A percentile compares a stretch with the other conserved stretches of the same genome.
Evolutionary conservation across 2,797 vertebrate genomes (phyloP).

Genomic region (Acanthurus tractus): DNA sequence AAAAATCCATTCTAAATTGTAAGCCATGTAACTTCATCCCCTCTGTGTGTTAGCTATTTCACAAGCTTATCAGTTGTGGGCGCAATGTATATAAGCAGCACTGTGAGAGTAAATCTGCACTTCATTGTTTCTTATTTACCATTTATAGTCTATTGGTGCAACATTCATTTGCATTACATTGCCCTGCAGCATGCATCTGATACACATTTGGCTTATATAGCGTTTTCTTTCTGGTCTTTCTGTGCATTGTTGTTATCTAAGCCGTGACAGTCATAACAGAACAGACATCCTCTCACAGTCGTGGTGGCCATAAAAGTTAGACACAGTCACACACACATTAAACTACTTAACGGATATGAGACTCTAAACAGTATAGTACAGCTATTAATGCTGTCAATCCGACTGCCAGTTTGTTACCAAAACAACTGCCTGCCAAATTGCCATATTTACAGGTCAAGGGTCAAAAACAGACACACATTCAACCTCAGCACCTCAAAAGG

Average conservation of each 20-base stretch:
- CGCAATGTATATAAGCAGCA: background rate
- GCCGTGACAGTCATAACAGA: conserved; percentile 23
- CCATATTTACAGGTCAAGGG: conserved; percentile 11
- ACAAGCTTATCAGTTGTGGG: too few species aligned
- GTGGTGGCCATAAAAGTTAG: conserved; percentile 21
- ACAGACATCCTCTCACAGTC: conserved; percentile 25
- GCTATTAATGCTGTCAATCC: conserved; percentile 30
- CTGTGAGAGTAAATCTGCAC: conserved; percentile 1
- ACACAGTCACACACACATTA: conserved; percentile 50
- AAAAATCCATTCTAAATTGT: too few species aligned
- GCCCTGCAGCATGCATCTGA: conserved; percentile 7
- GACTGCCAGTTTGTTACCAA: background rate
- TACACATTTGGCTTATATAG: conserved; percentile 12
- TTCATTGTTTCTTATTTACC: conserved; percentile 25
- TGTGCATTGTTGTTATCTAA: conserved; percentile 16
- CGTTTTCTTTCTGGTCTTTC: conserved; percentile 28
- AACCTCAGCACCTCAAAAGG: background rate
- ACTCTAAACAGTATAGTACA: conserved; percentile 34
- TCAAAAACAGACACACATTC: conserved; percentile 11
- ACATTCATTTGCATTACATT: conserved; percentile 18
- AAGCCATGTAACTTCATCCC: too few species aligned
- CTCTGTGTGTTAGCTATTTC: too few species aligned
- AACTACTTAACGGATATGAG: conserved; percentile 33
- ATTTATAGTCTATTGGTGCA: conserved; percentile 25
- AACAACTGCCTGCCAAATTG: conserved; percentile 1